phyloP scores from a whole-genome alignment of 2,113 vertebrate genomes.

The Zosterops pallidus region DNA sequence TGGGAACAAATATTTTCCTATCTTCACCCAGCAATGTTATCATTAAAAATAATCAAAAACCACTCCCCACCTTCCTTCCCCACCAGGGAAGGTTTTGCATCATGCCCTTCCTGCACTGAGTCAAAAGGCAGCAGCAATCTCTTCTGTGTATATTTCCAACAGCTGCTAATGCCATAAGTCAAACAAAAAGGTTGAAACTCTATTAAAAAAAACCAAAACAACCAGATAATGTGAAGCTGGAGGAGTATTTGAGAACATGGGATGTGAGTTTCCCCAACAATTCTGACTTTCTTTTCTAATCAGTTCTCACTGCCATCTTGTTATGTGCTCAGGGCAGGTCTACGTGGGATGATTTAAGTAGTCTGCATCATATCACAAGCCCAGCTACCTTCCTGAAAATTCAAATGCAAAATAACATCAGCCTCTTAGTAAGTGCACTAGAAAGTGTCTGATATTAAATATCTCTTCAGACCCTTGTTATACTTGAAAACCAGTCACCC shows the following conservation, averaged over 20 bases:
- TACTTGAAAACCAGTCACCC: not conserved
- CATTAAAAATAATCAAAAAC: conserved; percentile 32
- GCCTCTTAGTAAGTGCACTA: not conserved
- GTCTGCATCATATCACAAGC: not conserved
- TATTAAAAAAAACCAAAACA: too few species aligned
- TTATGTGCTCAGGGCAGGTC: not conserved
- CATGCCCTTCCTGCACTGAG: conserved; percentile 37
- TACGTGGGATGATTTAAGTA: not conserved
- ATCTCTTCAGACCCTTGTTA: not conserved
- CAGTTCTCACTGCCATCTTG: not conserved
- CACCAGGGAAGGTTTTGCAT: conserved; percentile 40
- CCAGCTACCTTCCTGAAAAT: not conserved
- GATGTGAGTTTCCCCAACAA: not conserved
- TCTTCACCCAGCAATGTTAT: conserved; percentile 42
- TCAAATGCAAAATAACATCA: not conserved
- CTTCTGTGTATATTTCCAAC: conserved; percentile 13
- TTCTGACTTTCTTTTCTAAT: not conserved
- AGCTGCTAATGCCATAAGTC: not conserved
- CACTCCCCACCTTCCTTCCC: conserved; percentile 48
- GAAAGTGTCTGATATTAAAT: not conserved
- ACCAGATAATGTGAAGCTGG: not conserved
- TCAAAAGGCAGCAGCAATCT: conserved; percentile 22
- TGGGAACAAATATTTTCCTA: conserved; percentile 37
- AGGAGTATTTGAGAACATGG: not conserved
- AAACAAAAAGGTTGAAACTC: not conserved